Base-by-base conservation (phyloP, 1,140 invertebrate genomes). In the Periplaneta americana region DNA sequence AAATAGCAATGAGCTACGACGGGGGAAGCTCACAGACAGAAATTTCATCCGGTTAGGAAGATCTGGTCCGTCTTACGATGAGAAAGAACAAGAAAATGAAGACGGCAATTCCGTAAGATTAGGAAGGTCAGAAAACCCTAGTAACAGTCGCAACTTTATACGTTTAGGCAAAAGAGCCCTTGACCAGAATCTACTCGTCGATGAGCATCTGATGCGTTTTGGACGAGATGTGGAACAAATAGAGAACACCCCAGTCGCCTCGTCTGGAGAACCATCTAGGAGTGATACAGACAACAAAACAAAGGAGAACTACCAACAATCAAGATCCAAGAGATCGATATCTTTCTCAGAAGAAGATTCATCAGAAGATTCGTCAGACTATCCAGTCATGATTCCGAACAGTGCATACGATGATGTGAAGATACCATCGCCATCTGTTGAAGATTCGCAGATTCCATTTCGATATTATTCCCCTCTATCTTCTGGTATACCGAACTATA, bases 1-100 rank as follows among this genome's bases (percentile, higher is more conserved):
- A 28, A 34, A 5, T 6, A 37, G 15, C 33, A 36, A 28, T n/a
- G 39, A 36, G 4, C 31, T 78, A 15, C 11, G 77, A 13, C 77
- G 77, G 28, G 77, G 77, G 4, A 78, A 78, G 34, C 77, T 78
- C 15, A 28, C 77, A 36, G 81, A 84, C 77, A 57, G 81, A 33
- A 80, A 82, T 32, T 84, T 83, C 74, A 84, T 84, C 33, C 39
- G 84, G 36, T 83, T 84, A 66, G 84, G 82, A n/a, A 33, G 78
- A 79, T 57, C 78, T n/a, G 48, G 35, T 3, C 22, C 13, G 17
- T n/a, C 13, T 15, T 17, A 66, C 36, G 78, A 37, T 34, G 17
- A 8, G 35, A 35, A 11, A 37, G 39, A 37, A 33, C 4, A 5
- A 48, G 77, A 32, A 66, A 33, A 28, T 17, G 18, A 15, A 18